phyloP scores from a whole-genome alignment of 1,140 invertebrate genomes.

The Aphidius ervi region DNA sequence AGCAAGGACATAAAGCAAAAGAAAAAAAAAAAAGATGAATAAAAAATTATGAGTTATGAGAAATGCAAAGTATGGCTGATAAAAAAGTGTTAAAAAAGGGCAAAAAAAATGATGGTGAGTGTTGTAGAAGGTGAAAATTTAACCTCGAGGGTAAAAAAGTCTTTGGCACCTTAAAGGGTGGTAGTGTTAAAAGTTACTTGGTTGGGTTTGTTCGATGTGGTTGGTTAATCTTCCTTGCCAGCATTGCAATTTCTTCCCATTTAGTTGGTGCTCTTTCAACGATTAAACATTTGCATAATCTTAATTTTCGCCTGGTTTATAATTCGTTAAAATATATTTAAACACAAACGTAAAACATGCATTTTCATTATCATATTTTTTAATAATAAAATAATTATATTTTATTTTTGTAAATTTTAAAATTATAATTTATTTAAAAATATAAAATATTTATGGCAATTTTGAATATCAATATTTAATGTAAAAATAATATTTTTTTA shows the following conservation, averaged over 20 bases:
- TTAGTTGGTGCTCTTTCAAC: slow-evolving; percentile 39
- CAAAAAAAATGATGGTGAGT: slow-evolving; percentile 19
- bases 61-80: not conserved
- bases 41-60: no score
- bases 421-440: no score
- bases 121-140: slow-evolving; percentile 6
- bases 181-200: not conserved
- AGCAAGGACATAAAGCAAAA: no score
- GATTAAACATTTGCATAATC: slow-evolving; percentile 54
- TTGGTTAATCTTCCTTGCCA: slow-evolving; percentile 48
- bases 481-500: no score
- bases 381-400: no score
- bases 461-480: no score
- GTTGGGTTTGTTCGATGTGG: slow-evolving; percentile 17
- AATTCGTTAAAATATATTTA: slow-evolving; percentile 35
- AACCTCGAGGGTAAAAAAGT: slow-evolving; percentile 13
- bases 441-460: no score
- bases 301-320: slow-evolving; percentile 35
- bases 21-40: no score
- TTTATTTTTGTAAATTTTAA: no score
- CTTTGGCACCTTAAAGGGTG: slow-evolving; percentile 8
- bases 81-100: slow-evolving; percentile 13
- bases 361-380: no score
- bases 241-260: slow-evolving; percentile 53
- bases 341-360: slow-evolving; percentile 10